Evolutionary conservation across 2,113 vertebrate genomes (phyloP).

Genomic region (Cavia aperea): DNA sequence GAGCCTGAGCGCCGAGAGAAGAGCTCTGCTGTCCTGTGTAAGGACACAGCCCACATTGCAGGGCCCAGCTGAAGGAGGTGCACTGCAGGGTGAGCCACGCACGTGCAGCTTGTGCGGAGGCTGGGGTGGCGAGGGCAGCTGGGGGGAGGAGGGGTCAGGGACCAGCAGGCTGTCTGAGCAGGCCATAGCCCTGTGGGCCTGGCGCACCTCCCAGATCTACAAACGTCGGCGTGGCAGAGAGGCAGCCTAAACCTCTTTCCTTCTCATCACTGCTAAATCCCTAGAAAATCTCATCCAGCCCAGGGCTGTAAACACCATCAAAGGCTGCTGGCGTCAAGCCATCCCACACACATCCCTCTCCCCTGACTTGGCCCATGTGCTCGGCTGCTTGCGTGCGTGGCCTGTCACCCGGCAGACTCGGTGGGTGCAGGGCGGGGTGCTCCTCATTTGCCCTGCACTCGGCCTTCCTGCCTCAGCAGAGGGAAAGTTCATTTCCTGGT

Average conservation of each 20-base stretch:
- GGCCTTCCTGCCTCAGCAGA: not conserved
- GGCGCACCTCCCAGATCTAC: too few relatives aligned
- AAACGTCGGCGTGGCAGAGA: not conserved
- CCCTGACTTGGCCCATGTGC: rapidly evolving
- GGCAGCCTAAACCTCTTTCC: not conserved
- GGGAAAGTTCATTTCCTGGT: not conserved
- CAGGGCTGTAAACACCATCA: not conserved
- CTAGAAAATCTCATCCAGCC: not conserved
- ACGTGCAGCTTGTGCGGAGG: not conserved
- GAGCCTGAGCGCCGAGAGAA: not conserved
- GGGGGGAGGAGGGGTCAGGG: not conserved
- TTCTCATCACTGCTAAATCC: not conserved
- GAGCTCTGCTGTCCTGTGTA: not conserved
- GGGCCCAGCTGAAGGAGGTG: too few relatives aligned
- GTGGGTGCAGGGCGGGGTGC: rapidly evolving
- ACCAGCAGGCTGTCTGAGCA: not conserved
- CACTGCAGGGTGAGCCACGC: rapidly evolving
- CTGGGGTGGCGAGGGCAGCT: too few relatives aligned
- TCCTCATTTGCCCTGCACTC: rapidly evolving
- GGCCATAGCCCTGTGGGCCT: too few relatives aligned
- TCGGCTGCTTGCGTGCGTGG: rapidly evolving
- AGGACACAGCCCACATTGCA: rapidly evolving
- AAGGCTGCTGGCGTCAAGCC: not conserved
- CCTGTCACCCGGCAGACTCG: rapidly evolving
- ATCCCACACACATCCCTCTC: rapidly evolving